These are phyloP conservation scores for Equus quagga DNA, from an alignment of 2,113 vertebrate species.

Conservation along the genomic window DNA sequence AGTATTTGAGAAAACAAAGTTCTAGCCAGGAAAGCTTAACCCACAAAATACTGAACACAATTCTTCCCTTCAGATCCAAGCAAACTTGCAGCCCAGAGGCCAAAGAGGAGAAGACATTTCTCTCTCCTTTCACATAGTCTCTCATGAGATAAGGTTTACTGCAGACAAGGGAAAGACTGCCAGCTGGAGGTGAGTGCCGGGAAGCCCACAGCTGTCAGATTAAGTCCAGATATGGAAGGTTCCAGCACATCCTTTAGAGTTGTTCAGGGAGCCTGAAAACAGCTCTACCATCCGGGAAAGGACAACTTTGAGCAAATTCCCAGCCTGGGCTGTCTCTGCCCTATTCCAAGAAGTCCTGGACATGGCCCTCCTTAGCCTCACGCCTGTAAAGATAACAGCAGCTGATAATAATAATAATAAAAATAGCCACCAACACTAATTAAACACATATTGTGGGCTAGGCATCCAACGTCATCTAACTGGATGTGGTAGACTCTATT, in stretches of 20 bases:
- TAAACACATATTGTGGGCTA: not conserved
- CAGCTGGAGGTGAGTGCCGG: fast-evolving
- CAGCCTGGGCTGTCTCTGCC: not conserved
- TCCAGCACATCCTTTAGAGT: not conserved
- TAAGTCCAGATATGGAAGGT: not conserved
- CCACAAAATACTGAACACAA: not conserved
- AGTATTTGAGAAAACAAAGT: constrained; percentile 64
- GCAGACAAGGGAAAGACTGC: fast-evolving
- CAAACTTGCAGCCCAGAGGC: not conserved
- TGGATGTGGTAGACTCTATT: not conserved
- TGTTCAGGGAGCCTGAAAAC: too few relatives aligned
- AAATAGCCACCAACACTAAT: not conserved
- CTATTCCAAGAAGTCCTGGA: not conserved
- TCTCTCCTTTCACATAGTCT: not conserved
- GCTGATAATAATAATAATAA: not conserved
- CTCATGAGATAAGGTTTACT: not conserved
- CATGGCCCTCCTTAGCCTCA: not conserved
- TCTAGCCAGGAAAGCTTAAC: constrained; percentile 22
- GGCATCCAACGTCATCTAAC: not conserved
- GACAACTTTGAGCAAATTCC: not conserved
- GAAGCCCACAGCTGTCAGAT: not conserved
- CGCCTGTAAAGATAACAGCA: not conserved
- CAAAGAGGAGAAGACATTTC: not conserved
- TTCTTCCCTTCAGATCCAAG: not conserved
- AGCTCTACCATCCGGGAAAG: not conserved